Evolutionary conservation across 2,888 invertebrate genomes (phyloP), one percentile per base, ranked within the genome.

Genomic region (Mesochorus sp.): DNA sequence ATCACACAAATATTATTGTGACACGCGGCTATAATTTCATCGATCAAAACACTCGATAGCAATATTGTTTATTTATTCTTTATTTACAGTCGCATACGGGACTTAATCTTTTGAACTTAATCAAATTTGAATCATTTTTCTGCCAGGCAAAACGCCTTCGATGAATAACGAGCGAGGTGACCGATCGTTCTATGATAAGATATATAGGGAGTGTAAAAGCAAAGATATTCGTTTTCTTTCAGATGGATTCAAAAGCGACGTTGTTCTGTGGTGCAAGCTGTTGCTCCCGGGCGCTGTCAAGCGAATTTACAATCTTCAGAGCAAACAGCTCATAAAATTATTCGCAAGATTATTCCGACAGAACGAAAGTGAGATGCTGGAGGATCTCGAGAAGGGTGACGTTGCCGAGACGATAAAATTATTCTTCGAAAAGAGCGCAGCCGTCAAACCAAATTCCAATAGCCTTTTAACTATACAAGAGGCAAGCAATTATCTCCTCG

Each of bases 251-350:
- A 93, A 95, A 86, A 96, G 98, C 1, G 95, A 98, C 90, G 89
- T 96, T 26, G 92, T 94, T 49, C 91, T 97, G 47, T 96, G 97
- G 96, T 94, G 97, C 88, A 95, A 95, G 85, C 91, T 98, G 81
- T 91, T 98, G 19, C 91, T 98, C 61, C 98, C 98, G 0, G 95
- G 95, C 53, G 95, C 95, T 24, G 93, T 94, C 10, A 97, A 97
- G 89, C 92, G 97, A 77, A 94, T 98, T 31, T 99, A 98, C 89
- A 98, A 98, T 92, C 92, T 99, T 57, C 97, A 97, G 92, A 97
- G 96, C 88, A 98, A 97, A 89, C 97, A 98, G 87, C 92, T 99
- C 66, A 92, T 97, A 0, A 98, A 98, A 91, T 91, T 98, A 49
- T 98, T 97, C 89, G 95, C 97, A 51, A 94, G 94, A 91, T 94